Evolutionary conservation across 92 coral and sea anemone genomes (phyloP), one percentile per base, ranked within the genome.

Genomic region (Scolanthus callimorphus): DNA sequence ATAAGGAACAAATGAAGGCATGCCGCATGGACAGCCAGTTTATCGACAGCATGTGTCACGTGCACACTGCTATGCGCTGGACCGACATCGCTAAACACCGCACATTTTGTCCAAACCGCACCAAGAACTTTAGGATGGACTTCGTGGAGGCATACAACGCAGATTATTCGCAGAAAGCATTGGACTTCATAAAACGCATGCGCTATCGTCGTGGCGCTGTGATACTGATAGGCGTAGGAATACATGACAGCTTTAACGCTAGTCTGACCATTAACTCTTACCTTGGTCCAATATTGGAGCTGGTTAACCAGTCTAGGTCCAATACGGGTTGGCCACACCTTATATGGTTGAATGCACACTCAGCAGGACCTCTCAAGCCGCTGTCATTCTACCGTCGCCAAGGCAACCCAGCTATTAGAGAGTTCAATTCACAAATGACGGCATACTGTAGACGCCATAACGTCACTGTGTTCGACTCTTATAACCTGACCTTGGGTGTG

Each of bases 301-400:
- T 78, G 31, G 47, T 82, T 27, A 4, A 11, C 11, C 12, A 46
- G 11, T 58, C 86, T 12, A 51, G 65, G 41, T 68, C 82, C 29
- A 74, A 57, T 43, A 78, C 28, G 25, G 96, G 96, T 2, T 87
- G 96, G 96, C 96, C 96, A 1, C 86, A 66, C 39, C 62, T 87
- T 29, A 47, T 87, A 17, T 87, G 96, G 96, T 34, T 87, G 47
- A 68, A 80, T 3, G 70, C 96, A 25, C 96, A 87, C 60, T 79
- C 96, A 2, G 87, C 84, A 49, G 96, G 96, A 10, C 96, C 96
- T 17, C 70, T 87, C 8, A 87, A 87, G 51, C 96, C 96, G 27
- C 49, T 79, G 37, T 57, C 65, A 30, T 78, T 55, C 29, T 62
- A 70, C 41, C 69, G 60, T 17, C 80, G 61, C 57, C 96, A 87